These are phyloP conservation scores for Lochmaea capreae DNA, from an alignment of 2,888 invertebrate genomes.

Conservation along the genomic window DNA sequence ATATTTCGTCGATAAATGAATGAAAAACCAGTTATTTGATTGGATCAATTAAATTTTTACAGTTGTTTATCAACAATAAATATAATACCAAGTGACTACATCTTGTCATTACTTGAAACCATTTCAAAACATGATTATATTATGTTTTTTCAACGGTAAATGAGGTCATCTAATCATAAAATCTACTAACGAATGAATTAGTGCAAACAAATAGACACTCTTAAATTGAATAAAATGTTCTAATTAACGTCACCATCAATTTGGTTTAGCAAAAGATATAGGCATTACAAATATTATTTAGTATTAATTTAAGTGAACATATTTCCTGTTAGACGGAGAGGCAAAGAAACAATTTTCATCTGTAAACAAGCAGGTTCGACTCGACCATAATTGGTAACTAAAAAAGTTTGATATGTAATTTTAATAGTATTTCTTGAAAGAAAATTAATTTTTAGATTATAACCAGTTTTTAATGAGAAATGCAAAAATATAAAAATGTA, in stretches of 20 bases:
- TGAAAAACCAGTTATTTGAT: background rate
- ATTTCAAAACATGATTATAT: background rate
- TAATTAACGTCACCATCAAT: conserved; percentile 13
- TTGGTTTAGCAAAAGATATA: conserved; percentile 4
- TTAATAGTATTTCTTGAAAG: too few relatives aligned
- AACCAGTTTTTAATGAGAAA: too few relatives aligned
- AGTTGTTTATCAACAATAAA: background rate
- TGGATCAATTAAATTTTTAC: background rate
- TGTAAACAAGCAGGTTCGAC: too few relatives aligned
- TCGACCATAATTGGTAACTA: too few relatives aligned
- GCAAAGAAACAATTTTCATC: background rate
- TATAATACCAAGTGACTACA: background rate
- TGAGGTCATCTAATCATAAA: background rate
- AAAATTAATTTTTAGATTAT: too few relatives aligned
- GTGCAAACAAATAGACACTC: background rate
- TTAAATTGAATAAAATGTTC: conserved; percentile 4
- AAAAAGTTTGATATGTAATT: too few relatives aligned
- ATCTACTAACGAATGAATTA: background rate
- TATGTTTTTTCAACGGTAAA: background rate
- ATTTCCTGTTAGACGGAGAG: conserved; percentile 14
- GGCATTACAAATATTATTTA: conserved; percentile 3
- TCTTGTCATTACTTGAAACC: background rate
- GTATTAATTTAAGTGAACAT: conserved; percentile 1
- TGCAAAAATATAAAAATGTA: too few relatives aligned
- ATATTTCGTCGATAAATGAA: background rate